Evolutionary conservation across 2,888 invertebrate species (phyloP).

Genomic region (Heliconius sara): DNA sequence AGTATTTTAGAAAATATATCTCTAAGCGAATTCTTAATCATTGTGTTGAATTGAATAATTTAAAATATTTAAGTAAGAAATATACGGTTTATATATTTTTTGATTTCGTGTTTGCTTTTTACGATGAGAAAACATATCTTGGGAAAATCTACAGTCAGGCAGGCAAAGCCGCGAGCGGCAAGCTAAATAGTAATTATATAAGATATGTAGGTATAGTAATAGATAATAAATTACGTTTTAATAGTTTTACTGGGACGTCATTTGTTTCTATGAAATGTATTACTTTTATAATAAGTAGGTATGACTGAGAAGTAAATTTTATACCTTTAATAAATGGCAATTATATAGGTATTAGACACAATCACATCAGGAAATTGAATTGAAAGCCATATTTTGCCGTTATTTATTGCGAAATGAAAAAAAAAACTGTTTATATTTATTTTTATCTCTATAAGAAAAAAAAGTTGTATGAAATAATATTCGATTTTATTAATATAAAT

Average conservation of each 20-base stretch:
- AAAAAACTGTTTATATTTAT: background rate
- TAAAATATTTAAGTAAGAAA: too few relatives aligned
- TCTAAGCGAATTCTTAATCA: too few relatives aligned
- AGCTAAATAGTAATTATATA: background rate
- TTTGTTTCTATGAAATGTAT: constrained; percentile 15
- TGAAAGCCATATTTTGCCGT: background rate
- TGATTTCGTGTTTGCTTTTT: background rate
- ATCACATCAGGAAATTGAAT: background rate
- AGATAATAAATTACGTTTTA: constrained; percentile 7
- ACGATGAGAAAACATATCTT: background rate
- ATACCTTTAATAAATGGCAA: background rate
- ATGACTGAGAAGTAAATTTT: constrained; percentile 5
- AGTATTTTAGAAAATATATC: too few relatives aligned
- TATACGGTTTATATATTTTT: background rate
- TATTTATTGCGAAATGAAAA: background rate
- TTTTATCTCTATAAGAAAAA: background rate
- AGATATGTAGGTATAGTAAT: background rate
- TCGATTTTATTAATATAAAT: background rate
- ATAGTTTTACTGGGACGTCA: constrained; percentile 1
- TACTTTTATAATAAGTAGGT: constrained; percentile 7
- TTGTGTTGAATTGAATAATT: too few relatives aligned
- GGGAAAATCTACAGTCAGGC: background rate
- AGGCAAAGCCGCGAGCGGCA: background rate
- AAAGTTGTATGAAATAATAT: background rate
- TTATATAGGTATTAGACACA: constrained; percentile 3